Evolutionary conservation across 2,113 vertebrate species (phyloP), one percentile per base, ranked within the genome.

Genomic region (Phaetusa simplex): DNA sequence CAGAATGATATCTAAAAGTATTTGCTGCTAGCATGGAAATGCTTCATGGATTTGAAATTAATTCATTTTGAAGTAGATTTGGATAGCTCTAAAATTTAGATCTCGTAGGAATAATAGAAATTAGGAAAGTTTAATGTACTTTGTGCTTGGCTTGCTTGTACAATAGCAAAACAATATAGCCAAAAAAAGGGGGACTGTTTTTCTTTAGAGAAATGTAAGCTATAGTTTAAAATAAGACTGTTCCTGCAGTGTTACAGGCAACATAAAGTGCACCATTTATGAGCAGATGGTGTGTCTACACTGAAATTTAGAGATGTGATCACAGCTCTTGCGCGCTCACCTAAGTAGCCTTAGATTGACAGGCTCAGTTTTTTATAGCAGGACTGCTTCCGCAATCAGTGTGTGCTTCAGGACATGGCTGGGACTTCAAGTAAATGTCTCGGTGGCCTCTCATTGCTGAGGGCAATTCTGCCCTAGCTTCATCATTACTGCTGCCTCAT

Each of bases 21-120:
- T 91, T 80, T 93, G 22, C 21, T 88, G 20, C 42, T 86, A 89
- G 26, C 45, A n/a, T 65, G 80, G 49, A 80, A 83, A 58, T 27
- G 10, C 58, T 82, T 90, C 2, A 23, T 85, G 58, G 65, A 64
- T 85, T 93, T 91, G 50, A 72, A 64, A 55, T 82, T 53, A 61
- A 85, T 93, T 86, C 19, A 86, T 94, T 93, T 92, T 58, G 62
- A 91, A 92, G 58, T 50, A 93, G 30, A 69, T 53, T 43, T 74
- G 40, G 47, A 47, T 87, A 95, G 23, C 47, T 74, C 38, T 67
- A 74, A 79, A 95, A 76, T 91, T 64, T 52, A 47, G 29, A 59
- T 76, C 73, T 87, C 16, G 3, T n/a, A 43, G 56, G 34, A 65
- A n/a, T 66, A 65, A 47, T 15, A 79, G 52, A 65, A 90, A 74